A percentile compares a stretch with the other conserved stretches of the same genome.
These are phyloP conservation scores for Cephus pulcher DNA, from an alignment of 2,888 invertebrate genomes.

Conservation along the genomic window DNA sequence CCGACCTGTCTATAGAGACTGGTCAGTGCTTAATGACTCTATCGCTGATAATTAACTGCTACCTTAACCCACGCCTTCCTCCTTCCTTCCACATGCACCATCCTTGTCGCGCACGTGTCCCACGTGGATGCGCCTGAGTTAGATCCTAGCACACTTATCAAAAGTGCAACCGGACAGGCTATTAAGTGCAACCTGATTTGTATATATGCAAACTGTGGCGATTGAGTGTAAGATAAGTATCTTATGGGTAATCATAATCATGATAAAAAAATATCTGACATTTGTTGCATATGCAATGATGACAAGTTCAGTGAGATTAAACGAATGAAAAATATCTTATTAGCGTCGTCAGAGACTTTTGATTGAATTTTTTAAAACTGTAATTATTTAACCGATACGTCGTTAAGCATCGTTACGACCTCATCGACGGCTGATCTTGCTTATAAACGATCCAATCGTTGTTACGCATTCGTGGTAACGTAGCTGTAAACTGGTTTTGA, in stretches of 20 bases:
- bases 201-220: neutral
- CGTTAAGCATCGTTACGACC: neutral
- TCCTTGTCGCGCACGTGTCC: neutral
- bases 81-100: neutral
- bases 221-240: neutral
- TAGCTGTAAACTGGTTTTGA: neutral
- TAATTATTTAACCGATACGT: neutral
- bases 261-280: neutral
- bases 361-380: neutral
- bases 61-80: constrained; percentile 25
- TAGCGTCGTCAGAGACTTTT: neutral
- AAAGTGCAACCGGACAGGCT: neutral
- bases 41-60: constrained; percentile 41
- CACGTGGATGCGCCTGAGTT: neutral
- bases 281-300: neutral
- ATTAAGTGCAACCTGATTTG: neutral
- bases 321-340: neutral
- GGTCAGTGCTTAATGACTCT: constrained; percentile 41
- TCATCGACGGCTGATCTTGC: neutral
- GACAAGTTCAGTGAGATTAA: neutral
- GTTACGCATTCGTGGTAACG: neutral
- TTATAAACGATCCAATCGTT: neutral
- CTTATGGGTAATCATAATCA: neutral
- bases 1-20: constrained; percentile 20
- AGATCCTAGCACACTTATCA: neutral